Evolutionary conservation across 2,888 invertebrate genomes (phyloP).

Genomic region (Diarsia dahlii): DNA sequence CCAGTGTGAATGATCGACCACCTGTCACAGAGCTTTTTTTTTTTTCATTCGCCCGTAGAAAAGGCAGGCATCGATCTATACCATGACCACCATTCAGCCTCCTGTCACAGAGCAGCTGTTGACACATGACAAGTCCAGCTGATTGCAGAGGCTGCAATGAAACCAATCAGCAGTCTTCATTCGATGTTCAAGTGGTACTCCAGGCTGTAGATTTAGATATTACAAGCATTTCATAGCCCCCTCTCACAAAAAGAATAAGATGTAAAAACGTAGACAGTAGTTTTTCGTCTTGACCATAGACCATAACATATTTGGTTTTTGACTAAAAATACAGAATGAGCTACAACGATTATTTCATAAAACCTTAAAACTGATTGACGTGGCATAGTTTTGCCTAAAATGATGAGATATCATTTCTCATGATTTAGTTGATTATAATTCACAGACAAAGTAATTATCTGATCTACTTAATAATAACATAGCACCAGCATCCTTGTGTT

Average conservation of each 20-base stretch:
- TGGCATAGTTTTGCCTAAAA: background rate
- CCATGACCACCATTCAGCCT: too few species aligned
- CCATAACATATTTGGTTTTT: background rate
- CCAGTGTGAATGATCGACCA: background rate
- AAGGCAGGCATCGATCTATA: too few species aligned
- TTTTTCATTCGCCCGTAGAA: too few species aligned
- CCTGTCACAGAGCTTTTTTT: conserved; percentile 1
- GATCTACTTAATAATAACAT: too few species aligned
- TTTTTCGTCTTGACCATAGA: conserved; percentile 16
- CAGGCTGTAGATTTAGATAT: background rate
- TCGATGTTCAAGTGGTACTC: background rate
- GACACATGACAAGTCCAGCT: conserved; percentile 21
- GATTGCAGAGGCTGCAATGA: background rate
- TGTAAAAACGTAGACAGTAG: background rate
- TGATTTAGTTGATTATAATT: background rate
- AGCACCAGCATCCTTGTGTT: background rate
- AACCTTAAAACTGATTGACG: background rate
- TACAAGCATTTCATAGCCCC: background rate
- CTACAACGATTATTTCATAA: too few species aligned
- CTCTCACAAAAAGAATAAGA: conserved; percentile 6
- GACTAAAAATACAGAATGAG: background rate
- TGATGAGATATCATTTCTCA: background rate
- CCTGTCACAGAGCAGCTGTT: conserved; percentile 13
- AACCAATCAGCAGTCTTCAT: conserved; percentile 6
- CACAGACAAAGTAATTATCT: background rate